phyloP scores from a whole-genome alignment of 2,888 invertebrate genomes.

The Melikaiella ostensackeni region DNA sequence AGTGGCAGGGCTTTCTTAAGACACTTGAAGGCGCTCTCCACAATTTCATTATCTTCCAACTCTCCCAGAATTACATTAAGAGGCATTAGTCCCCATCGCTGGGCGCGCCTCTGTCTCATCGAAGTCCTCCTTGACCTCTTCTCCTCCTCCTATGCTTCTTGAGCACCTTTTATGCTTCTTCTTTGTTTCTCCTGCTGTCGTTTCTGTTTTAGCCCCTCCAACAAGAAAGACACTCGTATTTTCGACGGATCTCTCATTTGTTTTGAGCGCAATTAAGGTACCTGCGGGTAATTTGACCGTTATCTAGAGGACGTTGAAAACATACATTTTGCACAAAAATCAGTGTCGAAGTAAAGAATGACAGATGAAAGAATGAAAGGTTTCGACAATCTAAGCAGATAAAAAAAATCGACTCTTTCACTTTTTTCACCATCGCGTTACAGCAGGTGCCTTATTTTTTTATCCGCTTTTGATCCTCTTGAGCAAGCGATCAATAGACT shows the following conservation, averaged over 20 bases:
- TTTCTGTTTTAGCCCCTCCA: constrained; percentile 21
- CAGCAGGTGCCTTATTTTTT: constrained; percentile 34
- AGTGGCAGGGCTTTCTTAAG: constrained; percentile 77
- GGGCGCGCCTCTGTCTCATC: constrained; percentile 40
- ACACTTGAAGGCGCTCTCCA: constrained; percentile 76
- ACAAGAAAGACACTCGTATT: constrained; percentile 23
- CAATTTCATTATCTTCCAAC: constrained; percentile 76
- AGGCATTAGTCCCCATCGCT: constrained; percentile 64
- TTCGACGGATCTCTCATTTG: constrained; percentile 22
- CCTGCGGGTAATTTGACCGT: not conserved
- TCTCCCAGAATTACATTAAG: constrained; percentile 74
- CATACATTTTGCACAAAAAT: not conserved
- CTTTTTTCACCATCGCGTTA: not conserved
- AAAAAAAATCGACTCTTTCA: not conserved
- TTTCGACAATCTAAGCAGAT: not conserved
- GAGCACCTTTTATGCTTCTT: constrained; percentile 38
- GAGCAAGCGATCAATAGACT: constrained; percentile 12
- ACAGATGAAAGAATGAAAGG: not conserved
- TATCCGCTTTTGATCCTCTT: constrained; percentile 16
- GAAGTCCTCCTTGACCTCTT: constrained; percentile 41
- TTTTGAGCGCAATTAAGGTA: constrained; percentile 21
- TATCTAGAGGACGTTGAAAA: not conserved
- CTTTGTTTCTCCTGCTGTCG: constrained; percentile 32
- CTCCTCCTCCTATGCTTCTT: constrained; percentile 22
- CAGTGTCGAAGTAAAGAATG: not conserved